These are phyloP conservation scores for Lophura nycthemera DNA, from an alignment of 2,113 vertebrate species.

Conservation along the genomic window DNA sequence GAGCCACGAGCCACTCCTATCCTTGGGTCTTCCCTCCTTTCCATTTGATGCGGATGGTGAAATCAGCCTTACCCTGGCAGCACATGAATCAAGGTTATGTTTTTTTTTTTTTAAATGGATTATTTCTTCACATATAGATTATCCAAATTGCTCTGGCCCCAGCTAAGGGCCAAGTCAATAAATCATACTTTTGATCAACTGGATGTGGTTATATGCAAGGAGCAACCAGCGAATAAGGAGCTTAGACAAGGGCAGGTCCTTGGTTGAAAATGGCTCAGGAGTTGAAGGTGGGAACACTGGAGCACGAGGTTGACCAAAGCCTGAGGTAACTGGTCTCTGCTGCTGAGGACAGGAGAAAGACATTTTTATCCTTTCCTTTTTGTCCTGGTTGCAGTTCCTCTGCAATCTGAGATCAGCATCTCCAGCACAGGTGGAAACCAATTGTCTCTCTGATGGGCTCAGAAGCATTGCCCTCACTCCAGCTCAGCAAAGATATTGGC, in stretches of 20 bases:
- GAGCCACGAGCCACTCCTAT: background rate
- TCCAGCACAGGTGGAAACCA: background rate
- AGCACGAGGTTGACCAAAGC: background rate
- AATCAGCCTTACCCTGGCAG: background rate
- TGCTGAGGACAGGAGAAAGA: background rate
- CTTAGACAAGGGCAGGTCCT: background rate
- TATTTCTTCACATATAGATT: background rate
- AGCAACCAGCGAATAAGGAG: background rate
- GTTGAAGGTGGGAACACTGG: background rate
- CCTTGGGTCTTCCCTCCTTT: background rate
- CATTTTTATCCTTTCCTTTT: background rate
- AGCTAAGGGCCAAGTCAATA: background rate
- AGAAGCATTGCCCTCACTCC: background rate
- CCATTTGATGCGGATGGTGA: background rate
- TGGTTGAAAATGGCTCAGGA: background rate
- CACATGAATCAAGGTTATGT: background rate
- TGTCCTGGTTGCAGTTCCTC: background rate
- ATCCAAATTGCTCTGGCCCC: background rate
- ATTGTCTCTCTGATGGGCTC: background rate
- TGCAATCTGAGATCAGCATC: background rate
- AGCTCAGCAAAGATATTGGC: background rate
- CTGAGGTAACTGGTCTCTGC: background rate
- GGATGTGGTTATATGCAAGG: background rate
- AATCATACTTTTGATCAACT: accelerated
- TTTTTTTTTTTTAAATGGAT: background rate